Evolutionary conservation across 2,797 vertebrate species (phyloP).

Genomic region (Avahi laniger): DNA sequence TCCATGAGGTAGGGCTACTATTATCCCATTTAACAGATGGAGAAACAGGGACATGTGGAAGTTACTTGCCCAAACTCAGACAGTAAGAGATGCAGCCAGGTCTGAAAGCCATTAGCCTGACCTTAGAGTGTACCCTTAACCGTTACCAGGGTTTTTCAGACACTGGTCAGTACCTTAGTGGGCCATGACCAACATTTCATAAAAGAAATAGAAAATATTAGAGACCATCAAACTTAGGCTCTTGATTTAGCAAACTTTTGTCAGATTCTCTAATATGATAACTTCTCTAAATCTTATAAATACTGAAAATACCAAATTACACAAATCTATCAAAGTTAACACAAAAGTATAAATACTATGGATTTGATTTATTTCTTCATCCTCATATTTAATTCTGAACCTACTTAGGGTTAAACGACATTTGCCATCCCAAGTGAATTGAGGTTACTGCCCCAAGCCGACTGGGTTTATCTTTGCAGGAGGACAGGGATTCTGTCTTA

Average conservation of each 20-base stretch:
- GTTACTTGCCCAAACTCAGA: background rate
- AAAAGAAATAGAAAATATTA: constrained; percentile 26
- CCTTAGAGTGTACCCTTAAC: background rate
- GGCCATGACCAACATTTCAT: background rate
- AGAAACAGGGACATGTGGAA: background rate
- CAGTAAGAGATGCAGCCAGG: background rate
- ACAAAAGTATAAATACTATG: background rate
- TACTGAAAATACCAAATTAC: background rate
- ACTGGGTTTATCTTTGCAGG: background rate
- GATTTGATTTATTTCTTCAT: background rate
- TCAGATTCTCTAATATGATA: background rate
- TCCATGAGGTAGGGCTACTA: background rate
- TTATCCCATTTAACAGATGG: background rate
- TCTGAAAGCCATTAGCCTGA: constrained; percentile 16
- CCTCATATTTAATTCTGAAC: constrained; percentile 23
- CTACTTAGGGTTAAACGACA: background rate
- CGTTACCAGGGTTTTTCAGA: background rate
- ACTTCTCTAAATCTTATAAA: constrained; percentile 34
- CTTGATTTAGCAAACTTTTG: constrained; percentile 17
- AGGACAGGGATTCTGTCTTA: background rate
- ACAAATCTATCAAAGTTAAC: background rate
- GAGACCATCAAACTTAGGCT: background rate
- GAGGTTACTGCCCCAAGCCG: background rate
- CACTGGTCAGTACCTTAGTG: background rate
- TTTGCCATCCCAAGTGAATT: background rate